Evolutionary conservation across 2,113 vertebrate species (phyloP).

Genomic region (Plotosus lineatus): DNA sequence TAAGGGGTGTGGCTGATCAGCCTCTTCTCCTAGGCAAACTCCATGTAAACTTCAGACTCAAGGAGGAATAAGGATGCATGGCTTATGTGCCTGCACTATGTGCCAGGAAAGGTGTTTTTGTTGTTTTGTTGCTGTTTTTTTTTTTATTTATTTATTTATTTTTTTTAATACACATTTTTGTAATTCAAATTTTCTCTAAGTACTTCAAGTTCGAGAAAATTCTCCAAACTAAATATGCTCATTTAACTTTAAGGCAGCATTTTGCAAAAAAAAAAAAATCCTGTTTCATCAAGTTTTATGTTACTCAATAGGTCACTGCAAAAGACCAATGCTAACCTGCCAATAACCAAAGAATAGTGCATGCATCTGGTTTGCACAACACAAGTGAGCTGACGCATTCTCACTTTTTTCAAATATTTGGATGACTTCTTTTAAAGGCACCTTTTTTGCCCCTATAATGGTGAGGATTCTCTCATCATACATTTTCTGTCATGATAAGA

Average conservation of each 20-base stretch:
- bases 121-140: too few relatives aligned
- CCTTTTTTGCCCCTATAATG: background rate
- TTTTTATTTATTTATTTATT: background rate
- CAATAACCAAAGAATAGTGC: background rate
- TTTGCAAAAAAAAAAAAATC: conserved; percentile 15
- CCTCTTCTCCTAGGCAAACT: too few relatives aligned
- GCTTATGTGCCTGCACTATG: background rate
- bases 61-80: background rate
- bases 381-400: background rate
- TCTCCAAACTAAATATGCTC: background rate
- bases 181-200: background rate
- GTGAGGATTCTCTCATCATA: too few relatives aligned
- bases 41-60: too few relatives aligned
- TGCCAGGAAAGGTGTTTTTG: too few relatives aligned
- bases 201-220: background rate
- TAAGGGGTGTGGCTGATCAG: background rate
- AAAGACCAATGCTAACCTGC: background rate
- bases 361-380: background rate
- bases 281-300: conserved; percentile 1
- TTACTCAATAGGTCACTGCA: background rate
- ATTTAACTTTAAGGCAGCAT: background rate
- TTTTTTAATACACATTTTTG: background rate
- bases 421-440: background rate
- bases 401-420: conserved; percentile 4
- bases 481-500: too few relatives aligned